These are phyloP conservation scores for Chironomus riparius DNA, from an alignment of 2,888 invertebrate species.

Conservation along the genomic window DNA sequence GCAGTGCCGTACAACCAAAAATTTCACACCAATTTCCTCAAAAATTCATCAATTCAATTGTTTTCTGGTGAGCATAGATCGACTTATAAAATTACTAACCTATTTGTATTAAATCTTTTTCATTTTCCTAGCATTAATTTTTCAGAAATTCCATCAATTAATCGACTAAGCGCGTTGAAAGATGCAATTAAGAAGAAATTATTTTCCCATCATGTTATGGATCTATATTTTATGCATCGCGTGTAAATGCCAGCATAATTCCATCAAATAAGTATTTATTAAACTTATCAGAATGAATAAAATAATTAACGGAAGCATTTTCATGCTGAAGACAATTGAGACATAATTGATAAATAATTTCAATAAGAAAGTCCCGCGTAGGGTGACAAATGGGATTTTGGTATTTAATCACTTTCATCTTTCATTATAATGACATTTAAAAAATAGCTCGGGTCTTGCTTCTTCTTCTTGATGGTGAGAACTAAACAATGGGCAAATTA, in stretches of 20 bases:
- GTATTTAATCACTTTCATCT: not conserved
- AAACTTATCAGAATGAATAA: too few species aligned
- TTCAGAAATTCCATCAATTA: slow-evolving; percentile 8
- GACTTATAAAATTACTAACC: not conserved
- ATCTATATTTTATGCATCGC: not conserved
- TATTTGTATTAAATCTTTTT: not conserved
- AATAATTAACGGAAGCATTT: not conserved
- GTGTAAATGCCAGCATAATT: not conserved
- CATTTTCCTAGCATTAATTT: not conserved
- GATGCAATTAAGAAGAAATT: slow-evolving; percentile 1
- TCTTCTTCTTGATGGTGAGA: not conserved
- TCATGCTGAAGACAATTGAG: not conserved
- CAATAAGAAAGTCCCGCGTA: not conserved
- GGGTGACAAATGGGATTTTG: not conserved
- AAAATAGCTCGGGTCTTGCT: too few species aligned
- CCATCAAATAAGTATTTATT: not conserved
- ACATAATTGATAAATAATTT: not conserved
- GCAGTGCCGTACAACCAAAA: not conserved
- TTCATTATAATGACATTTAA: too few species aligned
- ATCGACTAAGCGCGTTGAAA: slow-evolving; percentile 6
- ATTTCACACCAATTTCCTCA: not conserved
- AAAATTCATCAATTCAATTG: not conserved
- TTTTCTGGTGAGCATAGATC: not conserved
- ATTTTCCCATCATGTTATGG: not conserved
- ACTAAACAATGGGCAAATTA: not conserved